Conservation (phyloP, 1,140 invertebrate genomes). For the Solenopsis invicta region DNA sequence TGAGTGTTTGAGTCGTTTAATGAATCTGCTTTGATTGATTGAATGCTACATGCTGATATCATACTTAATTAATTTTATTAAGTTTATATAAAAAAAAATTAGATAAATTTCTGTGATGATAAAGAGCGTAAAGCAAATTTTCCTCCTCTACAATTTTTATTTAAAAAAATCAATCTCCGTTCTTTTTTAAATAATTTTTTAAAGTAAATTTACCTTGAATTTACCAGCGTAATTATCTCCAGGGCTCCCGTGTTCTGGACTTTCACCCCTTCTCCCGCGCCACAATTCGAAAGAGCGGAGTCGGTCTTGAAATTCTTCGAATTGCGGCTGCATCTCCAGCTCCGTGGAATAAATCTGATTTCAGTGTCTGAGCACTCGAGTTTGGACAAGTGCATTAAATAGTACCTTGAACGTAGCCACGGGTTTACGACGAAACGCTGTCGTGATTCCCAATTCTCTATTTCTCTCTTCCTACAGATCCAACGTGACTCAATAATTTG, state of each 20-base stretch:
- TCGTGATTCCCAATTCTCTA: conserved; percentile 66
- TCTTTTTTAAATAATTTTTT: background rate
- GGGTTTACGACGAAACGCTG: conserved; percentile 63
- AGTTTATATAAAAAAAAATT: background rate
- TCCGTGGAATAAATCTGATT: conserved; percentile 91
- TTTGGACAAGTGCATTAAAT: conserved; percentile 63
- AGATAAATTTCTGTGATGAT: background rate
- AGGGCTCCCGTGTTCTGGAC: conserved; percentile 87
- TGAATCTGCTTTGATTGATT: background rate
- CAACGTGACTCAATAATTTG: conserved; percentile 33
- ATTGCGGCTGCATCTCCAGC: conserved; percentile 92
- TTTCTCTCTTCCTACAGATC: conserved; percentile 79
- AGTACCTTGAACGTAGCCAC: conserved; percentile 82
- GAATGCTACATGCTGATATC: background rate
- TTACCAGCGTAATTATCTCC: conserved; percentile 90
- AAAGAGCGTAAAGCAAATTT: background rate
- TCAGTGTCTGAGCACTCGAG: conserved; percentile 66
- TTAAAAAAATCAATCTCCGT: background rate
- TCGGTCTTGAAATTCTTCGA: conserved; percentile 92
- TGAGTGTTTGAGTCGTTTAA: background rate
- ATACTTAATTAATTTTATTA: background rate
- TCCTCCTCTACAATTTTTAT: background rate
- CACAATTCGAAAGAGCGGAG: conserved; percentile 92
- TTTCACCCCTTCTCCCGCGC: conserved; percentile 90
- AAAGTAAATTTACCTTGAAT: conserved; percentile 88